phyloP scores from a whole-genome alignment of 2,113 vertebrate species.

The Seriola quinqueradiata region DNA sequence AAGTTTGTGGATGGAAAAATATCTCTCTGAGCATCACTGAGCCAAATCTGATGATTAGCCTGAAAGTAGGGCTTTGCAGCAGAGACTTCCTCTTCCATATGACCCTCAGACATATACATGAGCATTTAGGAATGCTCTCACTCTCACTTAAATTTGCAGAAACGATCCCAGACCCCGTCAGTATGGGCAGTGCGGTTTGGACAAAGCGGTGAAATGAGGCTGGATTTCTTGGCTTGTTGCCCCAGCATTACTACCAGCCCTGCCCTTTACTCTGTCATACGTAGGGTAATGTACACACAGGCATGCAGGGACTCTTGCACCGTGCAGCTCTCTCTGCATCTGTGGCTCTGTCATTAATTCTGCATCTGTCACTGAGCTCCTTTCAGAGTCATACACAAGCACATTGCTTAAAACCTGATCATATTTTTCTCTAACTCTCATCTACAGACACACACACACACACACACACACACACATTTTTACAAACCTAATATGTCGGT shows the following conservation, averaged over 20 bases:
- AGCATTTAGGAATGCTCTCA: slow-evolving; percentile 55
- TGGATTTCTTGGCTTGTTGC: slow-evolving; percentile 29
- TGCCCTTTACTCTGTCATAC: slow-evolving; percentile 37
- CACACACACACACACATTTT: slow-evolving; percentile 15
- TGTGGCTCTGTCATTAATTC: neutral
- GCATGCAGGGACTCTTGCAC: slow-evolving; percentile 21
- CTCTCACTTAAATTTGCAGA: slow-evolving; percentile 47
- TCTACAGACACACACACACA: neutral
- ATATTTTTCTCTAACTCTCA: neutral
- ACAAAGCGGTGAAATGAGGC: slow-evolving; percentile 9
- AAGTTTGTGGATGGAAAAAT: slow-evolving; percentile 37
- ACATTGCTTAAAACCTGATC: neutral
- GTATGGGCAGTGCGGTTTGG: slow-evolving; percentile 41
- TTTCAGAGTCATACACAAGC: neutral
- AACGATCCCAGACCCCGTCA: slow-evolving; percentile 31
- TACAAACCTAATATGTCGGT: slow-evolving; percentile 48
- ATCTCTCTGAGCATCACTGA: slow-evolving; percentile 37
- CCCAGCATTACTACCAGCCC: slow-evolving; percentile 20
- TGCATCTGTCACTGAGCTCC: neutral
- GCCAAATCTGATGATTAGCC: slow-evolving; percentile 35
- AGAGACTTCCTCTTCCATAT: slow-evolving; percentile 24
- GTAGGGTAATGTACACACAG: slow-evolving; percentile 31
- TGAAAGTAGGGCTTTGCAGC: slow-evolving; percentile 31
- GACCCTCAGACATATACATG: slow-evolving; percentile 47
- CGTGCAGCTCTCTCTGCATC: slow-evolving; percentile 8